Conservation (phyloP, 1,140 invertebrate genomes). For the Apis dorsata region DNA sequence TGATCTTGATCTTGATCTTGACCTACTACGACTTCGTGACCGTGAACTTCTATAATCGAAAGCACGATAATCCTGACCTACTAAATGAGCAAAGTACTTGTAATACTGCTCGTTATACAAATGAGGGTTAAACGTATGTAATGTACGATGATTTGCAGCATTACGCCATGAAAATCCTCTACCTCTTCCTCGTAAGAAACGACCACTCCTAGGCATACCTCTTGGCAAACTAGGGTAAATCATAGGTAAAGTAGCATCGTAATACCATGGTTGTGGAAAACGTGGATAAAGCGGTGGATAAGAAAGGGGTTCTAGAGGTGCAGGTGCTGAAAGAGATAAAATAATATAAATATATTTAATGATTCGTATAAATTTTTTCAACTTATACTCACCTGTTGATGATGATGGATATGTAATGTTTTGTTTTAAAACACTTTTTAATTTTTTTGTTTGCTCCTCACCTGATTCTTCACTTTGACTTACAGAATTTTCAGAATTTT, state of each 20-base stretch:
- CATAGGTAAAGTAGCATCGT: constrained; percentile 70
- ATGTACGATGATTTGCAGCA: constrained; percentile 48
- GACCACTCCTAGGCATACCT: constrained; percentile 48
- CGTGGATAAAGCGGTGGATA: constrained; percentile 68
- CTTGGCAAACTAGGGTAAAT: constrained; percentile 68
- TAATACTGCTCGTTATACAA: constrained; percentile 78
- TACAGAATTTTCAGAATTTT: constrained; percentile 56
- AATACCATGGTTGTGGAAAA: constrained; percentile 75
- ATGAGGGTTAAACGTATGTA: constrained; percentile 69
- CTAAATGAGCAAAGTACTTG: constrained; percentile 76
- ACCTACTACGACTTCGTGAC: constrained; percentile 68
- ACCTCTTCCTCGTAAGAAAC: constrained; percentile 63
- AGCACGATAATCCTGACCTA: constrained; percentile 72
- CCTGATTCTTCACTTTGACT: constrained; percentile 64
- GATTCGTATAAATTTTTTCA: background rate
- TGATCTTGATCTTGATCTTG: constrained; percentile 61
- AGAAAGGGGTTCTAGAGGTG: constrained; percentile 31
- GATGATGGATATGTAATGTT: constrained; percentile 56
- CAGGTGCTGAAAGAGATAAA: constrained; percentile 2
- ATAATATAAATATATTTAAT: background rate
- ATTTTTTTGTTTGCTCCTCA: constrained; percentile 69
- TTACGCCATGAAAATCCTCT: constrained; percentile 62
- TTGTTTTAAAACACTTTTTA: constrained; percentile 69
- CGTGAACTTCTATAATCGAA: constrained; percentile 77
- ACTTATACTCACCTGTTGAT: constrained; percentile 58